A percentile compares a stretch with the other conserved stretches of the same genome.
These are phyloP conservation scores for Carettochelys insculpta DNA, from an alignment of 2,113 vertebrate species.

Conservation along the genomic window DNA sequence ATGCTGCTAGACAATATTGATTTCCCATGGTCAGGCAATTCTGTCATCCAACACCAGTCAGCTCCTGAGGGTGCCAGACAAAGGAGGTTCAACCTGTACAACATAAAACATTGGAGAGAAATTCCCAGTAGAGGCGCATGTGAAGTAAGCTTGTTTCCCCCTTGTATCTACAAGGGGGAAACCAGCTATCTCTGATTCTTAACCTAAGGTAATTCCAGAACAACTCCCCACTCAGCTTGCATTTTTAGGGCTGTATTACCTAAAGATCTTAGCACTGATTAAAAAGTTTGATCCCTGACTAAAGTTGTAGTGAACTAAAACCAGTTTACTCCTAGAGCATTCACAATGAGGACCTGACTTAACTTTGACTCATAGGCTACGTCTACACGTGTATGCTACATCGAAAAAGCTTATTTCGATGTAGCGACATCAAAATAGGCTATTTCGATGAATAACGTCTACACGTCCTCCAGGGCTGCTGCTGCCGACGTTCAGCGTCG, in stretches of 20 bases:
- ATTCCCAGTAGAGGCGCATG: background rate
- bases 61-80: no score
- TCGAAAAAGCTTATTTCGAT: no score
- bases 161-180: background rate
- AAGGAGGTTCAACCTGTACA: no score
- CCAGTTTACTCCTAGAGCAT: background rate
- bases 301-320: background rate
- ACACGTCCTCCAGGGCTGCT: no score
- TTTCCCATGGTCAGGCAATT: no score
- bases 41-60: no score
- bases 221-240: background rate
- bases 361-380: no score
- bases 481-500: no score
- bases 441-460: no score
- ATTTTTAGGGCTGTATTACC: background rate
- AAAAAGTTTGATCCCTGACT: background rate
- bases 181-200: background rate
- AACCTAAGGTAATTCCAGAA: background rate
- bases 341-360: background rate
- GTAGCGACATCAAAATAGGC: no score
- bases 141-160: background rate
- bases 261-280: background rate
- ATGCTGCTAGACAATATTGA: no score
- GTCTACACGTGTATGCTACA: no score
- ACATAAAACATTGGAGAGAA: background rate